phyloP scores from a whole-genome alignment of 2,888 invertebrate genomes.

The Clistopyga incitator region DNA sequence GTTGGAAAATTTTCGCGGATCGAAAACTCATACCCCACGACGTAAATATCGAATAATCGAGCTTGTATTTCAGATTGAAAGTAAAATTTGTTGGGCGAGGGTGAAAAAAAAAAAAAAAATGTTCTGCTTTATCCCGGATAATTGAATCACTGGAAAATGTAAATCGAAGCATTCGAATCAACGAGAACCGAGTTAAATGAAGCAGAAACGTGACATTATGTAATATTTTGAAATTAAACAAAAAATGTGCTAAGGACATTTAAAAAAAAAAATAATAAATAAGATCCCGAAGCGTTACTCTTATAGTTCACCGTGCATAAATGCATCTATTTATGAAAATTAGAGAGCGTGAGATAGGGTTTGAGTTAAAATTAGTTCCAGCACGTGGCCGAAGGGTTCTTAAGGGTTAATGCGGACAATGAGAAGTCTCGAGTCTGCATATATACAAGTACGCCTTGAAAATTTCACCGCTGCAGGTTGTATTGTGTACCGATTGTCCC shows the following conservation, averaged over 20 bases:
- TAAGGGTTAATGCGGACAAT: conserved; percentile 31
- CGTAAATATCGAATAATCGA: background rate
- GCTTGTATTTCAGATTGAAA: background rate
- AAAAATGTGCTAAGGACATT: background rate
- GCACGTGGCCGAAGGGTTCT: conserved; percentile 52
- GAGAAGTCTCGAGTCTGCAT: conserved; percentile 31
- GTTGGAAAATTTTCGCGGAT: background rate
- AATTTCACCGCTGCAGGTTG: conserved; percentile 59
- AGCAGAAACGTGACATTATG: background rate
- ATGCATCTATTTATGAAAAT: conserved; percentile 1
- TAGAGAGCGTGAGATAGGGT: background rate
- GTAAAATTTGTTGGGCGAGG: background rate
- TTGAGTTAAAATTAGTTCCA: conserved; percentile 44
- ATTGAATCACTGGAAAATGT: background rate
- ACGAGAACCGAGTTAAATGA: background rate
- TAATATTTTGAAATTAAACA: no score
- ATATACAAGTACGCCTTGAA: conserved; percentile 30
- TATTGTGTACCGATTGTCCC: conserved; percentile 54
- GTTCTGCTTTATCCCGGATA: background rate
- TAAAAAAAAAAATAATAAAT: background rate
- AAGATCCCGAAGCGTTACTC: background rate
- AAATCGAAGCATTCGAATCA: background rate
- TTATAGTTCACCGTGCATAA: background rate
- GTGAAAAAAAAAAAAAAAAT: background rate
- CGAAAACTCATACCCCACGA: background rate